A percentile compares a stretch with the other conserved stretches of the same genome.
Conservation (phyloP, 2,113 vertebrate species). For the Miniopterus natalensis region DNA sequence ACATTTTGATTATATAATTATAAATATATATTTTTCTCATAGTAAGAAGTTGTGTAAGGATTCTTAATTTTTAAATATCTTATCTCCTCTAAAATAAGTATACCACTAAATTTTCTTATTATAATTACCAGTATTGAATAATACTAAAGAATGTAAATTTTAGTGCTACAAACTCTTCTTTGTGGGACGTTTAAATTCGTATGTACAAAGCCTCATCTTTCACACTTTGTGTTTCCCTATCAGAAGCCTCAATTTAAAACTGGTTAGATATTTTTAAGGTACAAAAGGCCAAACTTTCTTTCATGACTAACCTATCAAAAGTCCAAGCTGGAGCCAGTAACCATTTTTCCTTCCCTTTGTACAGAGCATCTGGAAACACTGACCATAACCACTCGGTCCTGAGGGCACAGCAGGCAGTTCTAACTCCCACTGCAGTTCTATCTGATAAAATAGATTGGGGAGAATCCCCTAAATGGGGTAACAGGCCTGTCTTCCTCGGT, state of each 20-base stretch:
- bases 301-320: not conserved
- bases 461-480: constrained; percentile 46
- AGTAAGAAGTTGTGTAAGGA: not conserved
- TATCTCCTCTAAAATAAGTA: not conserved
- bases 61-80: not conserved
- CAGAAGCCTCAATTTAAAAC: constrained; percentile 6
- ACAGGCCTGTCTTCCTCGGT: constrained; percentile 42
- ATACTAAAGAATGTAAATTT: not conserved
- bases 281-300: not conserved
- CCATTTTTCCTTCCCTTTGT: not conserved
- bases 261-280: not conserved
- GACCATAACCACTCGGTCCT: not conserved
- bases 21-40: not conserved
- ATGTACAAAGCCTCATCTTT: not conserved
- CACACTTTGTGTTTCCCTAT: not conserved
- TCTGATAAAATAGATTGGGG: constrained; percentile 46
- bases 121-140: not conserved
- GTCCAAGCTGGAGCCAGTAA: not conserved
- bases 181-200: not conserved
- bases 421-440: not conserved
- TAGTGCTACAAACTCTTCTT: not conserved
- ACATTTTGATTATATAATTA: not conserved
- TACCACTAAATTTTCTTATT: not conserved
- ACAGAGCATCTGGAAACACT: not conserved
- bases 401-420: not conserved